phyloP scores from a whole-genome alignment of 2,888 invertebrate species.

The Imbricaverruca yamaguchii region DNA sequence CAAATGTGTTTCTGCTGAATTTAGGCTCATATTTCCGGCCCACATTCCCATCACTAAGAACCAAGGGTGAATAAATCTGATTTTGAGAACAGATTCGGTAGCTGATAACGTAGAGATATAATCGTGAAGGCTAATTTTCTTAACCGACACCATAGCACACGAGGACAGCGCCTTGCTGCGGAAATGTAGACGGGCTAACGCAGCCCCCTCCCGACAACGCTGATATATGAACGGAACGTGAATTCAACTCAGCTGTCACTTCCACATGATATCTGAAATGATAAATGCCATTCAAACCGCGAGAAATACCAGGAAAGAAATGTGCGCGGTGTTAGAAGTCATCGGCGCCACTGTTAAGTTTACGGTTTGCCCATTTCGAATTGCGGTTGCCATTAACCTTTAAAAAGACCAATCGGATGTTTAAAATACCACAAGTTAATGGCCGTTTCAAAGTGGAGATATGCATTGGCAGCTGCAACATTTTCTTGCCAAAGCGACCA shows the following conservation, averaged over 20 bases:
- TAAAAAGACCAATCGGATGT: too few species aligned
- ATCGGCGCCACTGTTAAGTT: too few species aligned
- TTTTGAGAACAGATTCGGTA: background rate
- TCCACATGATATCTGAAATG: background rate
- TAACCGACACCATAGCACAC: background rate
- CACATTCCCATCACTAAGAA: background rate
- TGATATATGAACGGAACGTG: background rate
- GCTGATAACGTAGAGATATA: too few species aligned
- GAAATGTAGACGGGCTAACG: background rate
- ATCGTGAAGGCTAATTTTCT: background rate
- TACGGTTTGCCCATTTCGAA: too few species aligned
- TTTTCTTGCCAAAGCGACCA: too few species aligned
- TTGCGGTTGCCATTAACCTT: too few species aligned
- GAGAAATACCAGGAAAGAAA: background rate
- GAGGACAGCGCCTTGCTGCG: background rate
- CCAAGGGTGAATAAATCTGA: background rate
- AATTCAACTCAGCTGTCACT: background rate
- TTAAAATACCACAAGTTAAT: too few species aligned
- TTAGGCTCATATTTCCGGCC: background rate
- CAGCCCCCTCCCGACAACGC: background rate
- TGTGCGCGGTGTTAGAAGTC: background rate
- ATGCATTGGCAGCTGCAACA: too few species aligned
- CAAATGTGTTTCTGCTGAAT: slow-evolving; percentile 7
- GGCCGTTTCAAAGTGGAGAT: too few species aligned
- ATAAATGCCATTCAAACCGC: background rate